A percentile compares a stretch with the other conserved stretches of the same genome.
Evolutionary conservation across 2,888 invertebrate species (phyloP).

Genomic region (Ochropleura leucogaster): DNA sequence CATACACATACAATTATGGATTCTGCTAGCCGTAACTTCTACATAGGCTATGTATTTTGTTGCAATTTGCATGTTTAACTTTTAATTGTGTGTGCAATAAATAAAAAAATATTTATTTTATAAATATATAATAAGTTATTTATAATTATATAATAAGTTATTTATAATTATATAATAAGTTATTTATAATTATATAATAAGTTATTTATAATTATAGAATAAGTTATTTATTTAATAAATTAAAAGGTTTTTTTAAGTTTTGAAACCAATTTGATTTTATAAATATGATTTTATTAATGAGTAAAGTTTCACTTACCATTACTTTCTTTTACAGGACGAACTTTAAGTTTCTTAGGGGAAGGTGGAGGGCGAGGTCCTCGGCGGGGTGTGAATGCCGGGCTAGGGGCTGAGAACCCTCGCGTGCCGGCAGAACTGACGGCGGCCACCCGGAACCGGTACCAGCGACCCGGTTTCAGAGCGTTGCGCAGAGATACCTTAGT

Average conservation of each 20-base stretch:
- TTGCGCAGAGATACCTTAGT: slow-evolving; percentile 89
- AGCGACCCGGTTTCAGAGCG: slow-evolving; percentile 92
- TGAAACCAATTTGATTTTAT: too few species aligned
- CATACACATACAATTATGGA: not conserved
- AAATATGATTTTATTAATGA: not conserved
- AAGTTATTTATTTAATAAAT: too few species aligned
- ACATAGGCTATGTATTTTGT: too few species aligned
- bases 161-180: too few species aligned
- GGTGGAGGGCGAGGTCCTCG: slow-evolving; percentile 91
- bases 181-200: too few species aligned
- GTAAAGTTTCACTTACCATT: slow-evolving; percentile 76
- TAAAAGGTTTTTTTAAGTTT: too few species aligned
- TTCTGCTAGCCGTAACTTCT: too few species aligned
- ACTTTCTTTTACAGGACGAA: slow-evolving; percentile 84
- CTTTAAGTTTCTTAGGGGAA: slow-evolving; percentile 91
- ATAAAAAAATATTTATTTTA: not conserved
- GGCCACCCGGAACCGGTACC: slow-evolving; percentile 95
- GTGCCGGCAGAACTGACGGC: slow-evolving; percentile 94
- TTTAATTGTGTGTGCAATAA: not conserved
- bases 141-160: too few species aligned
- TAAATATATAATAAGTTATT: too few species aligned
- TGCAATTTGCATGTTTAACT: not conserved
- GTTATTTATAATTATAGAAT: too few species aligned
- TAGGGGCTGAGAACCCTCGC: slow-evolving; percentile 92
- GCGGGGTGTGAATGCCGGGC: slow-evolving; percentile 90